Evolutionary conservation across 2,113 vertebrate species (phyloP).

Genomic region (Todiramphus chloris): DNA sequence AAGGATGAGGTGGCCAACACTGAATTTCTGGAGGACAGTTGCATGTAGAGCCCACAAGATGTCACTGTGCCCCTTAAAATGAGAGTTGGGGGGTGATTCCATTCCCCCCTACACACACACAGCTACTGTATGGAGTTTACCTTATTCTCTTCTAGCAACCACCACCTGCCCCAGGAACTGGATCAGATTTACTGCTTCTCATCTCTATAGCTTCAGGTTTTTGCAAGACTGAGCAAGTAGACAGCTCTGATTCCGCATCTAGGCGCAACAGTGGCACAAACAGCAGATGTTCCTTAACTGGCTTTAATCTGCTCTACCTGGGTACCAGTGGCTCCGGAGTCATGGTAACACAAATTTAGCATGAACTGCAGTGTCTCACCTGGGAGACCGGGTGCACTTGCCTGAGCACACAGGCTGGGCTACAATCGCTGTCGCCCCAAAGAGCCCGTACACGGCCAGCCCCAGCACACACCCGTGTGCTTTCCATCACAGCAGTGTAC

Average conservation of each 20-base stretch:
- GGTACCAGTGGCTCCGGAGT: not conserved
- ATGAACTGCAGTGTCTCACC: not conserved
- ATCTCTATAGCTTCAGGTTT: not conserved
- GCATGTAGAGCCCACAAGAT: constrained; percentile 59
- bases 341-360: not conserved
- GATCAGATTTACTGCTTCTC: not conserved
- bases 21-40: not conserved
- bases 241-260: not conserved
- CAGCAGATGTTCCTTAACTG: not conserved
- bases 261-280: not conserved
- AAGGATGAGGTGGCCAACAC: accelerated
- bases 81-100: accelerated
- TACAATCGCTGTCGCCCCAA: not conserved
- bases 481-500: not conserved
- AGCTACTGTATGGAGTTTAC: accelerated
- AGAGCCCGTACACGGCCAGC: not conserved
- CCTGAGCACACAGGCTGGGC: not conserved
- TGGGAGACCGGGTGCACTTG: not conserved
- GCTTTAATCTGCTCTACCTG: not conserved
- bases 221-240: not conserved
- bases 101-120: too few relatives aligned
- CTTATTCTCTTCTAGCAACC: not conserved
- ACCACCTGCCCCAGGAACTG: not conserved
- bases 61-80: constrained; percentile 54
- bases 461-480: accelerated